Evolutionary conservation across 2,113 vertebrate genomes (phyloP).

Genomic region (Physeter macrocephalus): DNA sequence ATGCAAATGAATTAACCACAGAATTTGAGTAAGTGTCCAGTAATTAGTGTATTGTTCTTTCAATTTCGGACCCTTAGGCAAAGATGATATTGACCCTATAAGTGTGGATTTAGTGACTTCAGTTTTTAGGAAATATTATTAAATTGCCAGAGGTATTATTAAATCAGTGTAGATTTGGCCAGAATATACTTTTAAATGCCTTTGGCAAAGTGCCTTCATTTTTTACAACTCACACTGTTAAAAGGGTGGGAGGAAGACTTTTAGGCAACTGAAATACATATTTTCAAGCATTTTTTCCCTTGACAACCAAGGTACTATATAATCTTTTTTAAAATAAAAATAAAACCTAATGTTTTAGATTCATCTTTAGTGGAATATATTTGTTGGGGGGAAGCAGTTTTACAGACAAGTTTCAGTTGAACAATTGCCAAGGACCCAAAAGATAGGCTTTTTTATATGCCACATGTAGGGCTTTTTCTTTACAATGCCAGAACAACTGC

Average conservation of each 20-base stretch:
- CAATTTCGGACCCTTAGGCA: not conserved
- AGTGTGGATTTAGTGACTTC: not conserved
- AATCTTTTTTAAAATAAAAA: not conserved
- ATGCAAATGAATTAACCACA: not conserved
- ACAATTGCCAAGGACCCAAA: not conserved
- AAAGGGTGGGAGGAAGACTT: not conserved
- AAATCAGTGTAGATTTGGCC: not conserved
- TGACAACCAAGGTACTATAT: not conserved
- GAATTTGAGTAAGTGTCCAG: not conserved
- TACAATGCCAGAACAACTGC: not conserved
- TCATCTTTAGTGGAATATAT: not conserved
- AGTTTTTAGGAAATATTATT: conserved; percentile 1
- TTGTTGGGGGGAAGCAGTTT: not conserved
- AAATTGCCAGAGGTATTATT: not conserved
- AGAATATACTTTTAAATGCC: not conserved
- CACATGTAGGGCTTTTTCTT: not conserved
- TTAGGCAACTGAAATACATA: not conserved
- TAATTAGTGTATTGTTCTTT: not conserved
- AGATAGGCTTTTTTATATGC: not conserved
- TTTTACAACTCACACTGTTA: not conserved
- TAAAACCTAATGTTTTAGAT: not conserved
- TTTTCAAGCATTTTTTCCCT: not conserved
- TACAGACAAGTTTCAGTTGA: not conserved
- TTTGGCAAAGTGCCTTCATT: not conserved
- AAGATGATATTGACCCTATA: not conserved